Conservation (phyloP, 2,888 invertebrate genomes). For the Acanthosepion pharaonis region DNA sequence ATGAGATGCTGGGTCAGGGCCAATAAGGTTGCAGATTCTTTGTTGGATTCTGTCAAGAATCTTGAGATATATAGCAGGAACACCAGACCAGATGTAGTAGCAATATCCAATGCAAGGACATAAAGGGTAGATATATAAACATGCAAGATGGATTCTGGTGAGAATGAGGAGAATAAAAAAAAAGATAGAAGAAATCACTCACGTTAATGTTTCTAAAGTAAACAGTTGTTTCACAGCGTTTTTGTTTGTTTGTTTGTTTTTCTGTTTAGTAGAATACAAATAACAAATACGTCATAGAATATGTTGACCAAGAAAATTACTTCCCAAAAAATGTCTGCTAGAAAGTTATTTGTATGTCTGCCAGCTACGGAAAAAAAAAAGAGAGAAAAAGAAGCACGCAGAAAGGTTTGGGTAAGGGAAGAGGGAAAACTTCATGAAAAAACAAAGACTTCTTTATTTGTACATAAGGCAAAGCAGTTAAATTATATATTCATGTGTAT, state of each 20-base stretch:
- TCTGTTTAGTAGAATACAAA: background rate
- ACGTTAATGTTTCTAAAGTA: background rate
- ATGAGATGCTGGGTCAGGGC: too few species aligned
- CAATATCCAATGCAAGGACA: too few species aligned
- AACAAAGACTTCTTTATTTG: background rate
- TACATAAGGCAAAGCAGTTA: background rate
- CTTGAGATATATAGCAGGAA: too few species aligned
- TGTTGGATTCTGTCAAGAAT: too few species aligned
- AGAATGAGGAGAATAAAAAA: background rate
- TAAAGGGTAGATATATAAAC: too few species aligned
- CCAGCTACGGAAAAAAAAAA: background rate
- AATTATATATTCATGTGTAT: background rate
- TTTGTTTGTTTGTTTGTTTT: background rate
- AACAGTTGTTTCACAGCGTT: background rate
- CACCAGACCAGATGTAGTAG: too few species aligned
- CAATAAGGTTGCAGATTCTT: too few species aligned
- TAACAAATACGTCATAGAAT: slow-evolving; percentile 11
- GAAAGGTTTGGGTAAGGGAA: background rate
- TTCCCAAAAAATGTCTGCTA: background rate
- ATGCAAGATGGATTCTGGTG: too few species aligned
- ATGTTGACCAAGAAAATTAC: background rate
- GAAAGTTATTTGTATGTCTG: background rate
- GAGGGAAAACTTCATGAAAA: background rate
- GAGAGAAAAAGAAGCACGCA: background rate
- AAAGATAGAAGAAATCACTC: background rate